Conservation (phyloP, 2,797 vertebrate species). For the Anguilla megastoma region DNA sequence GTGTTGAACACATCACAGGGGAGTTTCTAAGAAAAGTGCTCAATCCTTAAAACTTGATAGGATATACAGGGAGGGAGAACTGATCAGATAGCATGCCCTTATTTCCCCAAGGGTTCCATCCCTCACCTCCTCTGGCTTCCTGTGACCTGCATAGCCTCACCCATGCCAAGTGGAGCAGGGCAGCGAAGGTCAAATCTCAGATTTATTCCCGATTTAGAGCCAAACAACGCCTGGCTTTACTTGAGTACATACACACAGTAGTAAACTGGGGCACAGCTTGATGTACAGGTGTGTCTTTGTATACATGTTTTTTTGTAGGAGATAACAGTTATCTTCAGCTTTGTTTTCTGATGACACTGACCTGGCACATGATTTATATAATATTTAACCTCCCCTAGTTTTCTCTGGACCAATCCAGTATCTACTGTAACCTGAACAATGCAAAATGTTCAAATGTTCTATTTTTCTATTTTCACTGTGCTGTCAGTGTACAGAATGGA, state of each 20-base stretch:
- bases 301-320: background rate
- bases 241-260: background rate
- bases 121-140: background rate
- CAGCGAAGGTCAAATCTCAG: constrained; percentile 22
- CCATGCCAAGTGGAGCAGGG: constrained; percentile 18
- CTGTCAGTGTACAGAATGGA: no score
- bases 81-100: constrained; percentile 19
- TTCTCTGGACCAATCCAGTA: background rate
- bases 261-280: background rate
- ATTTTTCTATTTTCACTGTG: no score
- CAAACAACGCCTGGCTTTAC: constrained; percentile 42
- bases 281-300: background rate
- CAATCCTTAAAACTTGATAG: background rate
- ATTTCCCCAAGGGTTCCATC: constrained; percentile 20
- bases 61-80: constrained; percentile 7
- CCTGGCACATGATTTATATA: background rate
- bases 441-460: no score
- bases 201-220: constrained; percentile 17
- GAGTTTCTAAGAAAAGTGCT: background rate
- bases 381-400: background rate
- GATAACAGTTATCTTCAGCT: background rate
- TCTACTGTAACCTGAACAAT: background rate
- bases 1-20: background rate
- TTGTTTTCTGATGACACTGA: background rate
- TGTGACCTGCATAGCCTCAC: background rate